Percentiles rank a stretch among this genome's conserved stretches.
Conservation (phyloP, 2,797 vertebrate genomes). For the Pelodytes ibericus region DNA sequence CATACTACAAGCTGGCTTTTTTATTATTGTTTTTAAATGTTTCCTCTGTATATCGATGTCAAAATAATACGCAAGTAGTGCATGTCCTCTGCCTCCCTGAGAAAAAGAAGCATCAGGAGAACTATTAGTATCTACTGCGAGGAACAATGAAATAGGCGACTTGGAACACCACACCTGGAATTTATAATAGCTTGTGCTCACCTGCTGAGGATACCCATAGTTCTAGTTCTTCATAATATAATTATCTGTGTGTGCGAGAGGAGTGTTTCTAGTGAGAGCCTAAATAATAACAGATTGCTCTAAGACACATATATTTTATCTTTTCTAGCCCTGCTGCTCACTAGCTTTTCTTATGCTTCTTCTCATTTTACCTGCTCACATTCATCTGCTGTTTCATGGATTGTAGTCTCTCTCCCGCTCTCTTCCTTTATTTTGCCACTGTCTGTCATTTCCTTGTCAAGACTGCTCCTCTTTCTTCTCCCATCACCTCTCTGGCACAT, state of each 20-base stretch:
- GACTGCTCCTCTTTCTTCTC: background rate
- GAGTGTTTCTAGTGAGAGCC: background rate
- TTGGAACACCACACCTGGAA: background rate
- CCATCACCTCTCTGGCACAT: background rate
- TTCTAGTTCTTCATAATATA: background rate
- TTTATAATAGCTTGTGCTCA: background rate
- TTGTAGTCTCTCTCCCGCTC: background rate
- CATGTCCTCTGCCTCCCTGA: background rate
- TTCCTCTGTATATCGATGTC: constrained; percentile 17
- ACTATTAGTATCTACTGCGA: background rate
- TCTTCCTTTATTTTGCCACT: background rate
- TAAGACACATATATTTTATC: background rate
- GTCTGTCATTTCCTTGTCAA: background rate
- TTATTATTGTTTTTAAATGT: too few relatives aligned
- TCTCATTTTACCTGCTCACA: background rate
- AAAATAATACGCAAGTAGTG: background rate
- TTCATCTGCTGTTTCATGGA: background rate
- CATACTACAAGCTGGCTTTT: too few relatives aligned
- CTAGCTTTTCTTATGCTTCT: background rate
- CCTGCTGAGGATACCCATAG: background rate
- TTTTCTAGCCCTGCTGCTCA: background rate
- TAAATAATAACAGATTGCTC: background rate
- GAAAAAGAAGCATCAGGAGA: background rate
- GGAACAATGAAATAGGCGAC: background rate
- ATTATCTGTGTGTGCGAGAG: background rate